A percentile compares a stretch with the other conserved stretches of the same genome.
Evolutionary conservation across 2,888 invertebrate species (phyloP).

Genomic region (Agrilus mali): DNA sequence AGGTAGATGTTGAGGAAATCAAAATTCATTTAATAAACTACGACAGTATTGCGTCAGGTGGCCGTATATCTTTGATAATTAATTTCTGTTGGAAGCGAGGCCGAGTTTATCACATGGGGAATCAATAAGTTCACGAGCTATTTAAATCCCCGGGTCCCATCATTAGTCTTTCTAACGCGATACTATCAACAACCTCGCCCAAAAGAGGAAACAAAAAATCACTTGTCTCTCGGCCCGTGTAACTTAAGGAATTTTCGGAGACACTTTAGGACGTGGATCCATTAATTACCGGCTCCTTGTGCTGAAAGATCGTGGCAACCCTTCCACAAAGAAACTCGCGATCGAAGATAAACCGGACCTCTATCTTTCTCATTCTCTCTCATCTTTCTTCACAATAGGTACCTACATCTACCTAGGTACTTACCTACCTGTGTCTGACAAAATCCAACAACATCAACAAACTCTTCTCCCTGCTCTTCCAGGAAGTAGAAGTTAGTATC

Average conservation of each 20-base stretch:
- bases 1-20: no score
- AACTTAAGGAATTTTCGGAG: conserved; percentile 10
- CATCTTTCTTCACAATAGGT: no score
- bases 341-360: no score
- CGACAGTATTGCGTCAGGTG: no score
- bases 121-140: conserved; percentile 27
- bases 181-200: conserved; percentile 18
- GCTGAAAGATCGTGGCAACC: conserved; percentile 10
- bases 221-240: conserved; percentile 8
- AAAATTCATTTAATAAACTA: no score
- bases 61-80: conserved; percentile 6
- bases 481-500: no score
- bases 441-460: no score
- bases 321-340: no score
- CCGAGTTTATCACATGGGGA: conserved; percentile 20
- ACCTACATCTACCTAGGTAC: no score
- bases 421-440: no score
- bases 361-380: no score
- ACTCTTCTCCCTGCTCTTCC: no score
- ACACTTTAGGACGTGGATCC: conserved; percentile 12
- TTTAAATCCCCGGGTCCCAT: conserved; percentile 23
- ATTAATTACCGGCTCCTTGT: conserved; percentile 13
- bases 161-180: conserved; percentile 28
- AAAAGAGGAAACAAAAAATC: conserved; percentile 11
- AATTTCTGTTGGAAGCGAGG: conserved; percentile 10